phyloP scores from a whole-genome alignment of 2,888 invertebrate genomes.

The Papilio elwesi region DNA sequence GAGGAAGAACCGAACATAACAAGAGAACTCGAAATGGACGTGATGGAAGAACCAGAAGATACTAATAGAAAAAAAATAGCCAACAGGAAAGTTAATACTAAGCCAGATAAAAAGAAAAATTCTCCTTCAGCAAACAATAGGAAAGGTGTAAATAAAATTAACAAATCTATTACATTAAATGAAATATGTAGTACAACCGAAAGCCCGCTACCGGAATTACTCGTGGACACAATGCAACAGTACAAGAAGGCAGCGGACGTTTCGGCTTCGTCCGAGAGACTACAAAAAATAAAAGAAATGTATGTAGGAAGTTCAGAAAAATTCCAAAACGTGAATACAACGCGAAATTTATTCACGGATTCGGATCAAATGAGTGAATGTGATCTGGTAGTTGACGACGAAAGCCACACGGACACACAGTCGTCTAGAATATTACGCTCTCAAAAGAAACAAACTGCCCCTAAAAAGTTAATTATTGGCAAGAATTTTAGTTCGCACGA shows the following conservation, averaged over 20 bases:
- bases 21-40: slow-evolving; percentile 58
- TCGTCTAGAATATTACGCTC: not conserved
- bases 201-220: slow-evolving; percentile 68
- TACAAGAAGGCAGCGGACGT: slow-evolving; percentile 53
- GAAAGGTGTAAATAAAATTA: slow-evolving; percentile 35
- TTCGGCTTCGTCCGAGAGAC: slow-evolving; percentile 54
- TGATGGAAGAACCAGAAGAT: slow-evolving; percentile 45
- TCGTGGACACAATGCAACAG: slow-evolving; percentile 58
- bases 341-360: slow-evolving; percentile 57
- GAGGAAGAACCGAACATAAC: slow-evolving; percentile 50
- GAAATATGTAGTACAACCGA: slow-evolving; percentile 55
- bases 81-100: slow-evolving; percentile 45
- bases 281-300: slow-evolving; percentile 62
- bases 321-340: slow-evolving; percentile 53
- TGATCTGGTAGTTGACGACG: not conserved
- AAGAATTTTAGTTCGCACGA: not conserved
- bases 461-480: not conserved
- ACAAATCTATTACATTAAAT: slow-evolving; percentile 39
- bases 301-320: slow-evolving; percentile 52
- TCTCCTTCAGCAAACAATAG: slow-evolving; percentile 43
- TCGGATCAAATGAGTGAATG: slow-evolving; percentile 10
- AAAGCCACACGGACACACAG: not conserved
- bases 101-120: slow-evolving; percentile 38
- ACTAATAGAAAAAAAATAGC: slow-evolving; percentile 57
- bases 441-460: not conserved